Evolutionary conservation across 2,888 invertebrate species (phyloP).

Genomic region (Ganaspis brasiliensis): DNA sequence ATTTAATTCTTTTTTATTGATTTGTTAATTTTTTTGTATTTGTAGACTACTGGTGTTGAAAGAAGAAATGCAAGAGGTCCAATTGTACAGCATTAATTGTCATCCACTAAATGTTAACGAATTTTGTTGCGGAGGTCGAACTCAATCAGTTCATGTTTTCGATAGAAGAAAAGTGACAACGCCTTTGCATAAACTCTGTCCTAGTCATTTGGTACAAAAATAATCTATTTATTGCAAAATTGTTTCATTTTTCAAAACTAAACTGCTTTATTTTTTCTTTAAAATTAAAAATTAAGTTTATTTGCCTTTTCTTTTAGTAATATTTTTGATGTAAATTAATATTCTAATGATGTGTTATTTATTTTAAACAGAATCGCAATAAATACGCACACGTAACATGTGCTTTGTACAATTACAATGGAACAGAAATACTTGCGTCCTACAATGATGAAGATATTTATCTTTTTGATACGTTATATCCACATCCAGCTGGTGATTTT

Average conservation of each 20-base stretch:
- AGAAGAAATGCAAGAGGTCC: slow-evolving; percentile 84
- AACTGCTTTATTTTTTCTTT: slow-evolving; percentile 15
- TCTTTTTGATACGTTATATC: slow-evolving; percentile 87
- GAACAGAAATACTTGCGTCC: slow-evolving; percentile 94
- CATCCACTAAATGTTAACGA: slow-evolving; percentile 90
- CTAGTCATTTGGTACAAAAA: slow-evolving; percentile 82
- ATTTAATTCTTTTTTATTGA: not conserved
- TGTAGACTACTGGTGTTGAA: slow-evolving; percentile 83
- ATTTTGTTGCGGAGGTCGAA: slow-evolving; percentile 92
- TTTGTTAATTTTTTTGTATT: slow-evolving; percentile 41
- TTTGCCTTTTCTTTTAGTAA: too few species aligned
- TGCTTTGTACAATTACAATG: slow-evolving; percentile 95
- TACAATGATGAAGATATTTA: slow-evolving; percentile 97
- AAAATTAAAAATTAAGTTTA: too few species aligned
- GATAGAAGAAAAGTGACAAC: slow-evolving; percentile 85
- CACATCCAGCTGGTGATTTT: slow-evolving; percentile 80
- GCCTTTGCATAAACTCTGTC: slow-evolving; percentile 85
- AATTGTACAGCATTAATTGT: slow-evolving; percentile 93
- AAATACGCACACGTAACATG: slow-evolving; percentile 89
- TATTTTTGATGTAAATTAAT: too few species aligned
- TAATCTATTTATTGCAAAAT: not conserved
- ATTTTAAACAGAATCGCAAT: slow-evolving; percentile 61
- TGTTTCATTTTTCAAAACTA: slow-evolving; percentile 17
- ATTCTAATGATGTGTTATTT: slow-evolving; percentile 25
- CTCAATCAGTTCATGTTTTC: slow-evolving; percentile 89